Base-by-base conservation (phyloP, 2,113 vertebrate genomes). In the Pachycephala philippinensis region DNA sequence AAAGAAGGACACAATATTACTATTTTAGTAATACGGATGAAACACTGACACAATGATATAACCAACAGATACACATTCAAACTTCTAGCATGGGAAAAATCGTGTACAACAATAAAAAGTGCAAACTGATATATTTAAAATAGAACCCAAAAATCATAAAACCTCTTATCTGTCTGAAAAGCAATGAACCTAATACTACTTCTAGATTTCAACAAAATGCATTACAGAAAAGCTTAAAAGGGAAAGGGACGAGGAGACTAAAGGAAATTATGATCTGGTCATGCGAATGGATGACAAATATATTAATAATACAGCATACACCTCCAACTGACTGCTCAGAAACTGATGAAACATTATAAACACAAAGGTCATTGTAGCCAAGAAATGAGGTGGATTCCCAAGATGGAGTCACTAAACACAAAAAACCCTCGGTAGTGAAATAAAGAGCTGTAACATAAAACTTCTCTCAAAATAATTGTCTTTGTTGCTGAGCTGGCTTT, bases 401-500 rank as follows among this genome's bases (percentile, higher is more conserved):
- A 66, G 47, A 68, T 28, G 7, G 15, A 96, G 78, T 30, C 77
- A 45, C 93, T 66, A 90, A 89, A 95, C 93, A 90, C 28, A 84
- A 72, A 77, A 14, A 85, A 60, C 20, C 15, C 91, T 91, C 91
- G 44, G 78, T 54, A 91, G 90, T 77, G 92, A 93, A 94, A 95
- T 91, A 88, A 94, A 94, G 40, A 94, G 30, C 31, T 37, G 24
- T 66, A 87, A 78, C 83, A 92, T 72, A 52, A 72, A 95, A 86
- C 76, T 83, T 82, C n/a, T 61, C 70, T 91, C 82, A 82, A 84
- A 95, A 90, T 84, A 96, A 94, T 89, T 84, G 68, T 71, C 82
- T 75, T 65, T 60, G 61, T 13, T 91, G 94, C 91, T 95, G 93
- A 95, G 72, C 53, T 95, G 66, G 49, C 84, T 95, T 84, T 94